Evolutionary conservation across 2,888 invertebrate genomes (phyloP), one percentile per base, ranked within the genome.

Genomic region (Aricia artaxerxes): DNA sequence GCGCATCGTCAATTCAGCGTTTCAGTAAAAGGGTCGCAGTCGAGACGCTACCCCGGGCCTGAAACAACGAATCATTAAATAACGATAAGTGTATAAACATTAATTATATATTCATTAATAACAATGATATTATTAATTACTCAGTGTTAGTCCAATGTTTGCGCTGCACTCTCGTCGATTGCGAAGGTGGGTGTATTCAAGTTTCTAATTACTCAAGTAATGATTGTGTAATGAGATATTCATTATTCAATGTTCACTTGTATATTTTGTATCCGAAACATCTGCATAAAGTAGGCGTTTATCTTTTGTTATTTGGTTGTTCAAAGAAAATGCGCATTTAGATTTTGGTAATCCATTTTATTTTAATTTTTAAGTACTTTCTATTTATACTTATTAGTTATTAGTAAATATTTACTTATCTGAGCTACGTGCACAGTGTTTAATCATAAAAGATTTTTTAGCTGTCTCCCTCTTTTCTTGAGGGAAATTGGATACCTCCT

Each of bases 121-220:
- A 57, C 16, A 60, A 11, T 53, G 57, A 64, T 44, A 35, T 35
- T n/a, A 38, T 77, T 61, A 77, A 79, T 16, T 57, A 90, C 90
- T 86, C 87, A 90, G 85, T 85, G 83, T 84, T 85, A 87, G 87
- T 85, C 88, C 89, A 89, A 94, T 94, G 94, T 93, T 93, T 90
- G 86, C 90, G 87, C 88, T 90, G 85, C 90, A 89, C 86, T 91
- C 92, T 80, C 87, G 87, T 81, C 86, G 90, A 84, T 87, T 93
- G 86, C 91, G 93, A 87, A 91, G 93, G 94, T 93, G 78, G 79
- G 80, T 75, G 60, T 79, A 24, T 38, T 38, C 69, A 38, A 38
- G 69, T 69, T 69, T 69, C 69, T 69, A 69, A 35, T 69, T 69
- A 69, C 69, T 38, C 69, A 69, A 69, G 13, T 69, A 38, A 69